Conservation (phyloP, 2,797 vertebrate genomes). For the Arctocebus calabarensis region DNA sequence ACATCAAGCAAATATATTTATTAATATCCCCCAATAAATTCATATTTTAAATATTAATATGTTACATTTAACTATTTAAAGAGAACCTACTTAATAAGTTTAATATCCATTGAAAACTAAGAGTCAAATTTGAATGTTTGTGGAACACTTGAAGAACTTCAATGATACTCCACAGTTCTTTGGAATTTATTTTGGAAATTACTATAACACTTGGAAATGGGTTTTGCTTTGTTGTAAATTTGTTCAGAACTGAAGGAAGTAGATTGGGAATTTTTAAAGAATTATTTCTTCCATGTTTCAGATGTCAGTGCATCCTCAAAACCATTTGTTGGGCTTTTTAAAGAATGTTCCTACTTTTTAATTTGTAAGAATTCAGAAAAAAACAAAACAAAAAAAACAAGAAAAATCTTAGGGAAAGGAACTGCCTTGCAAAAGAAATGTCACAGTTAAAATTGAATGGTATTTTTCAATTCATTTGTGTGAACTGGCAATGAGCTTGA, state of each 20-base stretch:
- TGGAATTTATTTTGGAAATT: not conserved
- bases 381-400: not conserved
- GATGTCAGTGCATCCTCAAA: not conserved
- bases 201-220: not conserved
- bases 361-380: not conserved
- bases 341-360: not conserved
- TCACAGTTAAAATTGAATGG: not conserved
- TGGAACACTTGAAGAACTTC: not conserved
- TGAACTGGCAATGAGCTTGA: not conserved
- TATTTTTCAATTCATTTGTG: conserved; percentile 43
- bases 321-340: not conserved
- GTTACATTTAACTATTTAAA: not conserved
- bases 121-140: not conserved
- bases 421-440: conserved; percentile 38
- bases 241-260: not conserved
- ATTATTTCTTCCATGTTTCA: not conserved
- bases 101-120: not conserved
- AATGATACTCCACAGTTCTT: not conserved
- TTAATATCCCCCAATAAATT: not conserved
- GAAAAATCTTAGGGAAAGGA: not conserved
- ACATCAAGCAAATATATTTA: not conserved
- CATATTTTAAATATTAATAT: not conserved
- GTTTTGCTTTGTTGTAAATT: not conserved
- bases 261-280: not conserved
- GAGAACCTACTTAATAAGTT: not conserved